A percentile compares a stretch with the other conserved stretches of the same genome.
Evolutionary conservation across 2,888 invertebrate genomes (phyloP).

Genomic region (Germaria angustata): DNA sequence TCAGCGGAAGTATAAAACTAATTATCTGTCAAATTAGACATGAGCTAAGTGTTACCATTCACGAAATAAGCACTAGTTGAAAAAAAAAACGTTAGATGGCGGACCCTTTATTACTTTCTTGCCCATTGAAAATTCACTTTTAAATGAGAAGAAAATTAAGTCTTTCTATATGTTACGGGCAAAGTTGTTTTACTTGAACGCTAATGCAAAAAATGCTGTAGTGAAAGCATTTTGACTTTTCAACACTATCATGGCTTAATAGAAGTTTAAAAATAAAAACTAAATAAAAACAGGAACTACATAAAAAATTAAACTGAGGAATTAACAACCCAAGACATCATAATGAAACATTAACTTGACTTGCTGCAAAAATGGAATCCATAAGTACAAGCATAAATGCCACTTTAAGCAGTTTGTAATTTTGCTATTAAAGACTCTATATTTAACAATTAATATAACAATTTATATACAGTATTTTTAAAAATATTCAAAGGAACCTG

Average conservation of each 20-base stretch:
- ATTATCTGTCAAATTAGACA: too few species aligned
- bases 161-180: too few species aligned
- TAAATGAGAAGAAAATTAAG: too few species aligned
- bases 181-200: too few species aligned
- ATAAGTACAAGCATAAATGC: background rate
- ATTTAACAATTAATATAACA: constrained; percentile 20
- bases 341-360: constrained; percentile 44
- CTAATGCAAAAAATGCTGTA: background rate
- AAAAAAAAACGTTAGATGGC: too few species aligned
- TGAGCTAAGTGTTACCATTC: too few species aligned
- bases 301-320: constrained; percentile 6
- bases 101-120: too few species aligned
- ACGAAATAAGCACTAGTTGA: too few species aligned
- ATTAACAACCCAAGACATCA: constrained; percentile 46
- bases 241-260: background rate
- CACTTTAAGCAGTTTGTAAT: constrained; percentile 3
- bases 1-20: too few species aligned
- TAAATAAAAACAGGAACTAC: background rate
- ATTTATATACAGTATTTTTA: background rate
- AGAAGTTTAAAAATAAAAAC: background rate
- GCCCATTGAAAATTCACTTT: too few species aligned
- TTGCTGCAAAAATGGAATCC: constrained; percentile 16
- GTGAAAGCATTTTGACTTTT: background rate
- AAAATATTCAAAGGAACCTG: background rate
- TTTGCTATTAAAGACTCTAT: constrained; percentile 17